Base-by-base conservation (phyloP, 2,797 vertebrate species). In the Pyrrhura leucotis region DNA sequence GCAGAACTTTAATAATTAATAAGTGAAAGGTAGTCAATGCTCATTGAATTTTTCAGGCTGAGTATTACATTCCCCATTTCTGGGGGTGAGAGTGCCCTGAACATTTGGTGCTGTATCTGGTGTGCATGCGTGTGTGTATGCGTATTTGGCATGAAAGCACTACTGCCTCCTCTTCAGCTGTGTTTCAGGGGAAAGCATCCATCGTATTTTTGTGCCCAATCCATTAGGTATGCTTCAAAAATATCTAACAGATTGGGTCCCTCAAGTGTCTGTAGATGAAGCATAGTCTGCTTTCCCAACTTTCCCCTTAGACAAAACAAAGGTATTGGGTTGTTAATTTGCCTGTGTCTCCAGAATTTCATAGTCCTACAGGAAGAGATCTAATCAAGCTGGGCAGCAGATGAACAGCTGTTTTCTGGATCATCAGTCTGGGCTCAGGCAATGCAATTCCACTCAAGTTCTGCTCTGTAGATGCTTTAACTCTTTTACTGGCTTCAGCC, bases 131-230 rank as follows among this genome's bases (percentile, higher is more conserved):
- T 18, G 47, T 5, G 0, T 79, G 54, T 13, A 23, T 11, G 16
- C 14, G 15, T 58, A 65, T 48, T 80, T 92, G 73, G 69, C 66
- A 50, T 8, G 21, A 77, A 94, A 88, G 20, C n/a, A 26, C 54
- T 58, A 51, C 28, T 62, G 50, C 39, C 47, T 75, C 59, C 62
- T 86, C 74, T 51, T 94, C 80, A 90, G 58, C 37, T 75, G 69
- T 89, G 53, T 78, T 95, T 75, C 82, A 58, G 58, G 19, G 17
- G 54, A 94, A 94, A 91, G 54, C 50, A 78, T 51, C n/a, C 84
- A 71, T 39, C 18, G 33, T 7, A 12, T 56, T 90, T 87, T 88
- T 51, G 44, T 63, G 37, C 28, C 62, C 16, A 72, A 84, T 58
- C 54, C 42, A 85, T 58, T 72, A 89, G 48, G 26, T 86, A 79